phyloP scores from a whole-genome alignment of 2,888 invertebrate species.

The Hemicrepidius hirtus region DNA sequence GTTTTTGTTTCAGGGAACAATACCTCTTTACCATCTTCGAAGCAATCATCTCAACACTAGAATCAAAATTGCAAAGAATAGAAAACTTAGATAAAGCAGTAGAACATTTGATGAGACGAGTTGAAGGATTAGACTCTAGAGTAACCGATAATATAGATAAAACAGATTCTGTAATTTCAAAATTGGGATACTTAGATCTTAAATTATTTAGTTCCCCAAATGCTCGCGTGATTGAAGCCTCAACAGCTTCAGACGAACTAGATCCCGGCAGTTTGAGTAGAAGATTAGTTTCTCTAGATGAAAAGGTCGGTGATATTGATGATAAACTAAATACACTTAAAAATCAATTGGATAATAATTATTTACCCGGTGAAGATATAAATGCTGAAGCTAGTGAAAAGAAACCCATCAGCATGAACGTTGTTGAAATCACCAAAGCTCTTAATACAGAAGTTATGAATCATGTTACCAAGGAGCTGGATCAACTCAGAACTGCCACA shows the following conservation, averaged over 20 bases:
- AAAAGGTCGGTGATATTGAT: conserved; percentile 90
- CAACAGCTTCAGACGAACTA: conserved; percentile 41
- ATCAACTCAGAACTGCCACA: conserved; percentile 85
- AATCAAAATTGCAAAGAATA: conserved; percentile 90
- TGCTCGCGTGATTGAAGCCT: conserved; percentile 51
- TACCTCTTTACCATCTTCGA: conserved; percentile 93
- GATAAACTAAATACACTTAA: conserved; percentile 85
- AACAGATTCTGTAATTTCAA: conserved; percentile 88
- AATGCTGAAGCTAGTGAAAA: conserved; percentile 92
- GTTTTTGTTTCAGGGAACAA: conserved; percentile 84
- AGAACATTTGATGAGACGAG: conserved; percentile 89
- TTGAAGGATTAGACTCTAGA: conserved; percentile 87
- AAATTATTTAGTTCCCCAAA: conserved; percentile 77
- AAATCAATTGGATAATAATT: conserved; percentile 88
- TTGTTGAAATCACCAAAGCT: conserved; percentile 88
- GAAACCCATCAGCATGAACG: conserved; percentile 88
- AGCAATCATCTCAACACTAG: conserved; percentile 90
- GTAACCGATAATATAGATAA: conserved; percentile 90
- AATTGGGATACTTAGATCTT: conserved; percentile 83
- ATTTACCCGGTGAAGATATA: conserved; percentile 86
- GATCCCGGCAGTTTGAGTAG: conserved; percentile 74
- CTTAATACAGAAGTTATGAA: conserved; percentile 87
- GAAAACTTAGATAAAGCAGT: conserved; percentile 92
- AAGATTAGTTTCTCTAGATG: conserved; percentile 83
- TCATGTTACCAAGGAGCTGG: conserved; percentile 87